A percentile compares a stretch with the other conserved stretches of the same genome.
phyloP scores from a whole-genome alignment of 2,888 invertebrate species.

The Drosophila rubida region DNA sequence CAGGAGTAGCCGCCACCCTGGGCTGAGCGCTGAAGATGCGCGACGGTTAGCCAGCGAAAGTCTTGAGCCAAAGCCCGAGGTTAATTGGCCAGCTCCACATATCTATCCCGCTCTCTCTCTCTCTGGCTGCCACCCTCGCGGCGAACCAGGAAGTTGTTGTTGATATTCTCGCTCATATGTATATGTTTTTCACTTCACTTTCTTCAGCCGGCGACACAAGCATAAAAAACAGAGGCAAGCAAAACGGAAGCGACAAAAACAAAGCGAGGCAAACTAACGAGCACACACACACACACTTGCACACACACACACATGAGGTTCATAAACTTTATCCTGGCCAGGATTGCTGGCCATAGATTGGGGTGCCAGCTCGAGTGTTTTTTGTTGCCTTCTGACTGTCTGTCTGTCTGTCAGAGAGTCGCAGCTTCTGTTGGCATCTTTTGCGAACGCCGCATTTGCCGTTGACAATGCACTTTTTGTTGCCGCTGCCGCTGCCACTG shows the following conservation, averaged over 20 bases:
- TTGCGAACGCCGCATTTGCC: background rate
- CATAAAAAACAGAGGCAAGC: background rate
- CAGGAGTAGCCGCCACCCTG: slow-evolving; percentile 24
- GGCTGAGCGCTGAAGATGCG: background rate
- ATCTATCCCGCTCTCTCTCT: background rate
- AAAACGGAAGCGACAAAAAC: slow-evolving; percentile 14
- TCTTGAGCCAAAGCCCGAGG: slow-evolving; percentile 42
- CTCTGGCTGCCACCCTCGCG: background rate
- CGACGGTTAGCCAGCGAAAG: slow-evolving; percentile 32
- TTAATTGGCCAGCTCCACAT: slow-evolving; percentile 30
- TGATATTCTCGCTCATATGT: slow-evolving; percentile 19
- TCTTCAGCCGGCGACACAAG: slow-evolving; percentile 16
- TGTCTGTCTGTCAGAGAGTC: background rate
- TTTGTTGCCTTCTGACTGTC: slow-evolving; percentile 10
- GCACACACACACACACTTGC: slow-evolving; percentile 1
- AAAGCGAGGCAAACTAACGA: slow-evolving; percentile 33
- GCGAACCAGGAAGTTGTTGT: slow-evolving; percentile 30
- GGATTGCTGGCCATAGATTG: slow-evolving; percentile 29
- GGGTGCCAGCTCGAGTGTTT: slow-evolving; percentile 30
- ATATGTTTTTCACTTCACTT: slow-evolving; percentile 53
- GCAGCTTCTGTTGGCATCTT: slow-evolving; percentile 3
- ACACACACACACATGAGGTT: slow-evolving; percentile 7
- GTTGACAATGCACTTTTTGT: background rate
- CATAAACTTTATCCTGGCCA: slow-evolving; percentile 37
- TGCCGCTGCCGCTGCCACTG: too few species aligned